Percentiles rank a stretch among this genome's conserved stretches.
Evolutionary conservation across 2,113 vertebrate species (phyloP).

Genomic region (Malurus melanocephalus): DNA sequence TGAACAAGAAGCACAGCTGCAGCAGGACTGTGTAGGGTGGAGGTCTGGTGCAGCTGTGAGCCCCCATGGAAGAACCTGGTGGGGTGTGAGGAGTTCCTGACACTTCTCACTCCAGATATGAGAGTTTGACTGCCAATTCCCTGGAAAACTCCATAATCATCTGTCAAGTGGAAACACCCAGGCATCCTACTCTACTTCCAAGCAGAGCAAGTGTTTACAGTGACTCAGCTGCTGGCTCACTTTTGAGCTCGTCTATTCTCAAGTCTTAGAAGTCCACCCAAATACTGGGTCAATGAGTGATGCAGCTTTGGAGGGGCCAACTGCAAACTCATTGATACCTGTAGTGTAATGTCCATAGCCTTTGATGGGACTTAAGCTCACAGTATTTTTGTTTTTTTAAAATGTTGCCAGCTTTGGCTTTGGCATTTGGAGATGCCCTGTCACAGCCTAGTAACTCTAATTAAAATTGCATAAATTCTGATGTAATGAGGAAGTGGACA

Average conservation of each 20-base stretch:
- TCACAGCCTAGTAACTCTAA: background rate
- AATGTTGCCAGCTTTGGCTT: background rate
- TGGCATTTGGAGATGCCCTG: background rate
- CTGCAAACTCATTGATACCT: accelerated
- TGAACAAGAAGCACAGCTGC: background rate
- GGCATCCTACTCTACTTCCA: background rate
- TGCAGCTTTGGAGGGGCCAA: background rate
- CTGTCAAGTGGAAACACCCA: background rate
- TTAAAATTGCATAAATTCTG: background rate
- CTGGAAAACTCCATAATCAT: background rate
- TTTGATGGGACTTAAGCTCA: background rate
- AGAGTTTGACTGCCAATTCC: background rate
- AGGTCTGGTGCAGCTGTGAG: background rate
- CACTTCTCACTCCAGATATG: background rate
- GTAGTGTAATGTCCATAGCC: background rate
- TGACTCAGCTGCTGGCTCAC: background rate
- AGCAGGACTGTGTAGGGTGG: background rate
- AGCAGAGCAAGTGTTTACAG: background rate
- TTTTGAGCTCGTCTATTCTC: background rate
- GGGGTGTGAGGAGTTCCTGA: background rate
- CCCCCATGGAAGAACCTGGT: background rate
- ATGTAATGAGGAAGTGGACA: background rate
- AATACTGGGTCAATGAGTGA: accelerated
- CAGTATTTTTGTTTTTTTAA: background rate
- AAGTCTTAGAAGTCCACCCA: background rate